Conservation (phyloP, 2,797 vertebrate genomes). For the Glyptemys insculpta region DNA sequence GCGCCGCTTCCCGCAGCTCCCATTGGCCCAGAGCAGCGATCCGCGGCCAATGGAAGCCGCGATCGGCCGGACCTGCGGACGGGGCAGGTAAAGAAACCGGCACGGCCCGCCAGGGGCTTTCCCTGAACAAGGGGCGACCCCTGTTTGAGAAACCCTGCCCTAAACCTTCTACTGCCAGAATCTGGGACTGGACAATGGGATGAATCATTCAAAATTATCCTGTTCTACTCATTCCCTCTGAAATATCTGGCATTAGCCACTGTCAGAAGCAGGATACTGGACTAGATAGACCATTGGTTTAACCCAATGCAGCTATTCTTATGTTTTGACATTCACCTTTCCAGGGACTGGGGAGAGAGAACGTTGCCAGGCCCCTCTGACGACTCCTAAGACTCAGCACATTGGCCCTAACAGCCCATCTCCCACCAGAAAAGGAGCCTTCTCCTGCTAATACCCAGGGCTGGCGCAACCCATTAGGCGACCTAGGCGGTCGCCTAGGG, state of each 20-base stretch:
- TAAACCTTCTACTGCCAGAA: not conserved
- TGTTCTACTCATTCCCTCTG: not conserved
- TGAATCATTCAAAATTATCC: not conserved
- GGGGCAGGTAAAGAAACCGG: too few species aligned
- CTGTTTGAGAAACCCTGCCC: not conserved
- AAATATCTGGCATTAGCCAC: not conserved
- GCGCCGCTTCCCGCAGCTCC: too few species aligned
- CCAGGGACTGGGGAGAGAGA: not conserved
- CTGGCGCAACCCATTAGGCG: too few species aligned
- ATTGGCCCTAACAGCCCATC: not conserved
- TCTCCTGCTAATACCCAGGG: not conserved
- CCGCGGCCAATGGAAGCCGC: too few species aligned
- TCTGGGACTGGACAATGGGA: not conserved
- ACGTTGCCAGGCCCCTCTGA: not conserved
- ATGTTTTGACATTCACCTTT: not conserved
- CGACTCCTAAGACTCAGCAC: not conserved
- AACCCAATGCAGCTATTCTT: not conserved
- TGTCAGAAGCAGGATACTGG: not conserved
- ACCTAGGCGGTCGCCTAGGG: too few species aligned
- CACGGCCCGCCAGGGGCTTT: too few species aligned
- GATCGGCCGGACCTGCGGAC: too few species aligned
- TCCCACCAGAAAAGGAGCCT: not conserved
- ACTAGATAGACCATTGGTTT: not conserved
- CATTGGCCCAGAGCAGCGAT: too few species aligned
- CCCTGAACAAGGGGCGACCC: too few species aligned